phyloP scores from a whole-genome alignment of 92 coral and sea anemone genomes.

The Blastomussa wellsi region DNA sequence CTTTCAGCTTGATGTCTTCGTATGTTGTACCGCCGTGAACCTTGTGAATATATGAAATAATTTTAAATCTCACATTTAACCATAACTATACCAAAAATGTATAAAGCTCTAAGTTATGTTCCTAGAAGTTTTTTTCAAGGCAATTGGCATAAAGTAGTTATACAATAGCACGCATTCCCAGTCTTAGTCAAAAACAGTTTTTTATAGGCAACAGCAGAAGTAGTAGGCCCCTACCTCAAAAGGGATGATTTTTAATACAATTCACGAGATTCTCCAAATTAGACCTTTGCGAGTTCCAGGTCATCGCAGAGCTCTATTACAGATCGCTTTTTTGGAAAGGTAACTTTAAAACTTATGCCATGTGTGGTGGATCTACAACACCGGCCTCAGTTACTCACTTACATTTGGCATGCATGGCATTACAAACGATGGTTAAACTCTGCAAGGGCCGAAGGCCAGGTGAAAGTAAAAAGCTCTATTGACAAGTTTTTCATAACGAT shows the following conservation, averaged over 20 bases:
- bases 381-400: neutral
- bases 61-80: neutral
- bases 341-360: neutral
- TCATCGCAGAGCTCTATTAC: no score
- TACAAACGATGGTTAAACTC: no score
- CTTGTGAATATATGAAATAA: conserved; percentile 18
- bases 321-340: neutral
- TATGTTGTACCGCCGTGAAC: conserved; percentile 88
- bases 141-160: neutral
- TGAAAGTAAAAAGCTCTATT: no score
- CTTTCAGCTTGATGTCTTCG: conserved; percentile 71
- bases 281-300: no score
- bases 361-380: neutral
- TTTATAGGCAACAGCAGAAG: no score
- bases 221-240: no score
- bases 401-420: neutral
- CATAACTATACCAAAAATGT: no score
- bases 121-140: neutral
- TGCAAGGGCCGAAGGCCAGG: no score
- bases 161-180: neutral
- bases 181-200: neutral
- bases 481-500: no score
- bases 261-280: no score
- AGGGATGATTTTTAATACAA: no score
- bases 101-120: neutral